Evolutionary conservation across 2,888 invertebrate species (phyloP), one percentile per base, ranked within the genome.

Genomic region (Patella pellucida): DNA sequence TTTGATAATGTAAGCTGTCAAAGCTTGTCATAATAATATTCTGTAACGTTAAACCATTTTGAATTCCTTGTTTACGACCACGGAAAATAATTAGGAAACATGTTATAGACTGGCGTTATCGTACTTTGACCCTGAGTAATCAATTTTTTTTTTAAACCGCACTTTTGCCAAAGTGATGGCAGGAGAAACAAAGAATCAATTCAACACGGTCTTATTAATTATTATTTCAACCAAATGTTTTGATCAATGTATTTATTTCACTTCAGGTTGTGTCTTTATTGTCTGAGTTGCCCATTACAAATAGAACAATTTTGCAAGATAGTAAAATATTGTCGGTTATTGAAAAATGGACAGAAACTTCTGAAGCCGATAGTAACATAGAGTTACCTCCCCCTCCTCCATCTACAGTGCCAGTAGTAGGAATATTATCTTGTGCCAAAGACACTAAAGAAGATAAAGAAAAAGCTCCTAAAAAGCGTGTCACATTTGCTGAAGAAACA

Each of bases 301-400:
- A 98, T 91, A 97, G 96, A 92, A 97, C 96, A 0, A 95, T 97
- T 93, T 92, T 99, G 12, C 95, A 95, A 86, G 98, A 98, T 89
- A 97, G 96, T 86, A 96, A 97, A 86, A 95, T 99, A 82, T 93
- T 96, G 86, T 93, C 94, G 50, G 94, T 95, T 16, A 95, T 98
- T 27, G 95, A 97, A 88, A 94, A 94, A 83, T 98, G 98, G 97
- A 93, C 95, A 11, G 83, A 82, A 31, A 73, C 82, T 72, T 81
- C 72, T 76, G 75, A n/a, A 72, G 75, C 69, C 3, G 77, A 76
- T 41, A 76, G 76, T 69, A 68, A 77, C 19, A 78, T 76, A 7
- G 77, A 77, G 9, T 75, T 76, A 12, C 9, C 80, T 9, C 77
- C 76, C 16, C 62, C 76, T 31, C 78, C 75, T 72, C 12, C 75